Evolutionary conservation across 2,113 vertebrate genomes (phyloP), one percentile per base, ranked within the genome.

Genomic region (Solea solea): DNA sequence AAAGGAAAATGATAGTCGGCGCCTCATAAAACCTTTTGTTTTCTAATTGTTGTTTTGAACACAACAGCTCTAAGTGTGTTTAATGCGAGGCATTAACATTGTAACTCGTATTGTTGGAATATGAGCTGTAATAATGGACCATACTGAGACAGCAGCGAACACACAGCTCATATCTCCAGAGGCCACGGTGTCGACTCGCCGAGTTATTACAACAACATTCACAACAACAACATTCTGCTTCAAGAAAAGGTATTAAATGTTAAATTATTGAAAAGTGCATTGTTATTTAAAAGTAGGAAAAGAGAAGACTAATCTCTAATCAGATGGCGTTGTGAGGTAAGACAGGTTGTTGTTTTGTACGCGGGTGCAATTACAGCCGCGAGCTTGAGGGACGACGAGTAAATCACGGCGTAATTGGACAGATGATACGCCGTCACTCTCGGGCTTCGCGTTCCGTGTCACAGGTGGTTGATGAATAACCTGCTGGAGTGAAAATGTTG

Each of bases 341-440:
- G 3, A 9, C 21, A 66, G 57, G 44, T 48, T 81, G 50, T 64
- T 74, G 28, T 74, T 69, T 46, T 64, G 68, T 69, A 50, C 49
- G 50, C 1, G 21, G 21, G 56, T 14, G 51, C 66, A 70, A 83
- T 81, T 68, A 76, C 55, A 73, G 72, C 50, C 7, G 42, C 45
- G 34, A 28, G 80, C 80, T 80, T 67, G 56, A 76, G 71, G 86
- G 82, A 82, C 61, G 40, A 65, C 61, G 40, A 65, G 69, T 81
- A 73, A 87, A 87, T 82, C 66, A 70, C 39, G 54, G 5, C 48
- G 60, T 86, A 84, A 83, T 83, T 81, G 74, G 81, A 85, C 79
- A 56, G 66, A 87, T 88, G 81, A 86, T 76, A 21, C 57, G 21
- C 60, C 15, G 11, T 60, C 27, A 65, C 55, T 74, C 40, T 0